phyloP scores from a whole-genome alignment of 92 coral and sea anemone species.

The Pocillopora grandis region DNA sequence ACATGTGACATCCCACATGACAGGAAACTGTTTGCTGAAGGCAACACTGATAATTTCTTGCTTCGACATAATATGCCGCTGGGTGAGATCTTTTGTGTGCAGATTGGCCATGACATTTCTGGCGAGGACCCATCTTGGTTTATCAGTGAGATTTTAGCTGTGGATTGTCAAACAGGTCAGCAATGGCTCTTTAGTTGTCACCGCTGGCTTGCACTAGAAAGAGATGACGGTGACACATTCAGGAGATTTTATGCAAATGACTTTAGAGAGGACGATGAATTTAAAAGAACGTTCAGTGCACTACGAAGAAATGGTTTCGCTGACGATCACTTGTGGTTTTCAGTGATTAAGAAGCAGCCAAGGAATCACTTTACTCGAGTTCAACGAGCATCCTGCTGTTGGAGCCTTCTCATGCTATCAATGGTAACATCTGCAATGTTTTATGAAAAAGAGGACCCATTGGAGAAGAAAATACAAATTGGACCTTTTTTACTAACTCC shows the following conservation, averaged over 20 bases:
- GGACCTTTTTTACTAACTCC: slow-evolving; percentile 65
- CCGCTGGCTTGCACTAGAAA: slow-evolving; percentile 56
- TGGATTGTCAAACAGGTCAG: background rate
- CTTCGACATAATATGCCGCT: slow-evolving; percentile 40
- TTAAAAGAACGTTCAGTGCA: slow-evolving; percentile 15
- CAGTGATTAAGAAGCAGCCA: slow-evolving; percentile 64
- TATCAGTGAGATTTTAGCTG: slow-evolving; percentile 21
- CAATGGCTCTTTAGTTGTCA: slow-evolving; percentile 29
- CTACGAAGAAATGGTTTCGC: slow-evolving; percentile 46
- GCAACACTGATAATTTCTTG: slow-evolving; percentile 55
- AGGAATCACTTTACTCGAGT: slow-evolving; percentile 64
- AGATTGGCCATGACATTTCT: slow-evolving; percentile 45
- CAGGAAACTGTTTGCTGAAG: slow-evolving; percentile 48
- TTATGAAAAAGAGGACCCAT: slow-evolving; percentile 44
- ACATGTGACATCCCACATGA: background rate
- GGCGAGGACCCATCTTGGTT: slow-evolving; percentile 52
- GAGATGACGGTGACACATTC: slow-evolving; percentile 51
- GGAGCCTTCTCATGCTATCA: slow-evolving; percentile 59
- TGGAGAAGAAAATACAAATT: slow-evolving; percentile 39
- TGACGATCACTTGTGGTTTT: slow-evolving; percentile 76
- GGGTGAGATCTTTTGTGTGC: slow-evolving; percentile 34
- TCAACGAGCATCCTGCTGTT: slow-evolving; percentile 75
- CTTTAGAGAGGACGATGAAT: background rate
- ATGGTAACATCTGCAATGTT: slow-evolving; percentile 83
- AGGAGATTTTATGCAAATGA: slow-evolving; percentile 23